phyloP scores from a whole-genome alignment of 2,888 invertebrate genomes.

The Hydroisotoma schaefferi region DNA sequence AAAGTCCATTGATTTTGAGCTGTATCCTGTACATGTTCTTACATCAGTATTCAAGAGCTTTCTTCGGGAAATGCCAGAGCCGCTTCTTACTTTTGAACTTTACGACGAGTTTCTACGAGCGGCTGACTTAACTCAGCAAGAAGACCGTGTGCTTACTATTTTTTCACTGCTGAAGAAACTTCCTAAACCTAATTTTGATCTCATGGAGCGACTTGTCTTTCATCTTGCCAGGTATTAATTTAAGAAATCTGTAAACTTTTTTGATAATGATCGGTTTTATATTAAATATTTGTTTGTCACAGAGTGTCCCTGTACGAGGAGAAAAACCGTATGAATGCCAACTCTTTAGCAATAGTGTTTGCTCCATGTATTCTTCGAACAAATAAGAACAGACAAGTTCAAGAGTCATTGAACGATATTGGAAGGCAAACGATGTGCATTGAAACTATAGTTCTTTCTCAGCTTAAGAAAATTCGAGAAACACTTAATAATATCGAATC shows the following conservation, averaged over 20 bases:
- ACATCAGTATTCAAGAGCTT: constrained; percentile 77
- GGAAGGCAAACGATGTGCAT: constrained; percentile 84
- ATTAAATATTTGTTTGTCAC: constrained; percentile 9
- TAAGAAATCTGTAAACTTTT: not conserved
- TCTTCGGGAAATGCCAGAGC: constrained; percentile 77
- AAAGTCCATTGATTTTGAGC: constrained; percentile 68
- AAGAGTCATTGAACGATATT: constrained; percentile 86
- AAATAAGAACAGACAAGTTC: constrained; percentile 80
- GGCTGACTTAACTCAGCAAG: constrained; percentile 75
- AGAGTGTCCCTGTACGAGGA: constrained; percentile 81
- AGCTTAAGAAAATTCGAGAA: constrained; percentile 75
- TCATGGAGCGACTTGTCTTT: constrained; percentile 87
- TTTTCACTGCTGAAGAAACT: constrained; percentile 83
- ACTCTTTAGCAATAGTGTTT: constrained; percentile 88
- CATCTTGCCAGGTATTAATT: constrained; percentile 68
- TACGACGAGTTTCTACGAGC: constrained; percentile 92
- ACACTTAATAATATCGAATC: constrained; percentile 87
- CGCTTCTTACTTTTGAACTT: constrained; percentile 84
- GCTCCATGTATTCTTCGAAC: constrained; percentile 85
- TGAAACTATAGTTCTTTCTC: constrained; percentile 83
- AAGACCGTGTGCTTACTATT: constrained; percentile 76
- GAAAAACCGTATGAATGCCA: constrained; percentile 86
- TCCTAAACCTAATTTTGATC: constrained; percentile 81
- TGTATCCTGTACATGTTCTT: constrained; percentile 82
- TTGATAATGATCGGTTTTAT: too few relatives aligned